Evolutionary conservation across 2,797 vertebrate genomes (phyloP).

Genomic region (Lophius americanus): DNA sequence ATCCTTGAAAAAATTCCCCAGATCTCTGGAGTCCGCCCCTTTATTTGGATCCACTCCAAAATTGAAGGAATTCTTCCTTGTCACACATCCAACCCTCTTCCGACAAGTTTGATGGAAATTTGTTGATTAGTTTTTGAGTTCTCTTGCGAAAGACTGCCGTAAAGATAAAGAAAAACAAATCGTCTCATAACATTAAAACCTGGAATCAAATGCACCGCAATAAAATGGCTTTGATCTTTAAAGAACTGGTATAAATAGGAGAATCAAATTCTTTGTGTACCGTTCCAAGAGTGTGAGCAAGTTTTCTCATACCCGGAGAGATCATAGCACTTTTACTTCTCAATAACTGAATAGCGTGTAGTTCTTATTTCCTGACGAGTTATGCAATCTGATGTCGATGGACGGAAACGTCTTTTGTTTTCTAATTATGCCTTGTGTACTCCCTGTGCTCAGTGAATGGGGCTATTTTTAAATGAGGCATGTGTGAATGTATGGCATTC

Average conservation of each 20-base stretch:
- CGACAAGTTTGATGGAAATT: too few species aligned
- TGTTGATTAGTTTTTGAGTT: too few species aligned
- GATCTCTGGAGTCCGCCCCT: too few species aligned
- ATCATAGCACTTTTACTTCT: background rate
- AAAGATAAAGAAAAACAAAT: background rate
- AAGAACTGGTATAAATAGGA: too few species aligned
- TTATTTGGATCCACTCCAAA: too few species aligned
- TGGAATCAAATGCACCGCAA: background rate
- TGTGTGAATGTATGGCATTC: conserved; percentile 35
- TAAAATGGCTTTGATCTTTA: background rate
- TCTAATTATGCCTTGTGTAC: conserved; percentile 45
- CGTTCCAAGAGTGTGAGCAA: background rate
- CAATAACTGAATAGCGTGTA: conserved; percentile 20
- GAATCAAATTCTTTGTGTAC: background rate
- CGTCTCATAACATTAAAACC: background rate
- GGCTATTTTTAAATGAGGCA: conserved; percentile 62
- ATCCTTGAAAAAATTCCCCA: too few species aligned
- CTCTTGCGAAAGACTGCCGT: too few species aligned
- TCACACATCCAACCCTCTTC: too few species aligned
- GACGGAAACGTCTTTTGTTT: conserved; percentile 66
- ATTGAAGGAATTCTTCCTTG: too few species aligned
- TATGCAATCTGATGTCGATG: conserved; percentile 61
- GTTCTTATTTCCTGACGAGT: conserved; percentile 50
- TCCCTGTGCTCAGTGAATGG: conserved; percentile 50
- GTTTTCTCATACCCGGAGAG: background rate